Evolutionary conservation across 2,888 invertebrate genomes (phyloP), one percentile per base, ranked within the genome.

Genomic region (Xylophagus ater): DNA sequence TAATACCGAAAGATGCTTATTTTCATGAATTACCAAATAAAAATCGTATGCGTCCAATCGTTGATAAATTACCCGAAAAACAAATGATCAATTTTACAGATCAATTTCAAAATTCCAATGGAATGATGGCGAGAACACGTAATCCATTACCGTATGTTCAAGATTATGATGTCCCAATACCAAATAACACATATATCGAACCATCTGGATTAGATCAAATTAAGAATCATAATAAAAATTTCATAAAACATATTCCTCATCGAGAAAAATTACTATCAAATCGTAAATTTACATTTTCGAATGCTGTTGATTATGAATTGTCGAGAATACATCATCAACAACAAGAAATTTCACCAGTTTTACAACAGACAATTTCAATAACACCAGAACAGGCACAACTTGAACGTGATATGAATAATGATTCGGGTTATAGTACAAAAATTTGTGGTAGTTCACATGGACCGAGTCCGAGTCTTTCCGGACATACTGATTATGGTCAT

Each of bases 381-480:
- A 40, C 52, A 37, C 31, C 49, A 28, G 44, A 52, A 44, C 47
- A 51, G 19, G 41, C 47, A 4, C 70, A 70, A 49, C 55, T 70
- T 1, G 77, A 77, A 49, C 61, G 76, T 37, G 80, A 80, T 51
- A 76, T 77, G 1, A 85, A 81, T 56, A 84, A 85, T 48, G 87
- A 88, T 62, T 86, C 86, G 1, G 87, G 87, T 1, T 87, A 87
- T 59, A 84, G 84, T 52, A 85, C 85, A 25, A 80, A 83, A 54
- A 79, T 83, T 49, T 83, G 82, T 48, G 81, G 81, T 1, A 81
- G 81, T 48, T 80, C 81, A 6, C 78, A 81, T 53, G 81, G 82
- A 1, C 79, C 82, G 19, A 81, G 81, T n/a, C 81, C 82, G 3
- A 79, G 79, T 56, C 67, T 81, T 33, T 80, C 79, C 23, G 76